Conservation (phyloP, 2,888 invertebrate genomes). For the Amphiduros pacificus region DNA sequence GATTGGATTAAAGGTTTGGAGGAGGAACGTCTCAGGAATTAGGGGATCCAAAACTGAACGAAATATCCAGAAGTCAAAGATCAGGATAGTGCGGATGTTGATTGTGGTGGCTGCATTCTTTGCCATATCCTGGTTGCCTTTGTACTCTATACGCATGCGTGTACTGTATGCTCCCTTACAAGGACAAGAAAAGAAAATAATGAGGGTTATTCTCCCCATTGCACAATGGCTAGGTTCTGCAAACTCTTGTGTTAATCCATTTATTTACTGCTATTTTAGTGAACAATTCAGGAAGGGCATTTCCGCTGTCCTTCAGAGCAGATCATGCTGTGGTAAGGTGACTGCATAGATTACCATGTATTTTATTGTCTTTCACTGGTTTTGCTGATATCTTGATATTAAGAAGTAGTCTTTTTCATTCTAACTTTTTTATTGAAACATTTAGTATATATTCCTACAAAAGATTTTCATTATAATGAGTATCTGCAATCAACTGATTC, state of each 20-base stretch:
- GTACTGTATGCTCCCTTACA: constrained; percentile 69
- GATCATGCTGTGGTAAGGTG: constrained; percentile 18
- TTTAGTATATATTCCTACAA: too few relatives aligned
- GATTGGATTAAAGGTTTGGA: constrained; percentile 89
- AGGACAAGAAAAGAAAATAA: constrained; percentile 9
- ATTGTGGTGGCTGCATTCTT: constrained; percentile 91
- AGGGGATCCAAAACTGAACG: constrained; percentile 64
- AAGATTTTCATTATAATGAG: too few relatives aligned
- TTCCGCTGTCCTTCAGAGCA: constrained; percentile 16
- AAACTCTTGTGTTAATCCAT: constrained; percentile 93
- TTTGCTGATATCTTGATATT: too few relatives aligned
- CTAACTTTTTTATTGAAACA: too few relatives aligned
- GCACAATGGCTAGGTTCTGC: constrained; percentile 92
- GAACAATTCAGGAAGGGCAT: constrained; percentile 27
- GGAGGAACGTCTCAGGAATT: constrained; percentile 85
- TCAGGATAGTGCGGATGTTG: constrained; percentile 92
- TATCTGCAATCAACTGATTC: too few relatives aligned
- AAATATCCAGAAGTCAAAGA: constrained; percentile 76
- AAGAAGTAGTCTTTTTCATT: too few relatives aligned
- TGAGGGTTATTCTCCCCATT: constrained; percentile 69
- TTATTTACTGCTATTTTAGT: constrained; percentile 85
- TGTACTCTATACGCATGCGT: constrained; percentile 85
- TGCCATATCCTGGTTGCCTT: constrained; percentile 88
- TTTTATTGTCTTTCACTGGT: too few relatives aligned
- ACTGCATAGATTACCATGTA: too few relatives aligned